These are phyloP conservation scores for Hypomecis atomaria DNA, from an alignment of 2,888 invertebrate genomes.

Conservation along the genomic window DNA sequence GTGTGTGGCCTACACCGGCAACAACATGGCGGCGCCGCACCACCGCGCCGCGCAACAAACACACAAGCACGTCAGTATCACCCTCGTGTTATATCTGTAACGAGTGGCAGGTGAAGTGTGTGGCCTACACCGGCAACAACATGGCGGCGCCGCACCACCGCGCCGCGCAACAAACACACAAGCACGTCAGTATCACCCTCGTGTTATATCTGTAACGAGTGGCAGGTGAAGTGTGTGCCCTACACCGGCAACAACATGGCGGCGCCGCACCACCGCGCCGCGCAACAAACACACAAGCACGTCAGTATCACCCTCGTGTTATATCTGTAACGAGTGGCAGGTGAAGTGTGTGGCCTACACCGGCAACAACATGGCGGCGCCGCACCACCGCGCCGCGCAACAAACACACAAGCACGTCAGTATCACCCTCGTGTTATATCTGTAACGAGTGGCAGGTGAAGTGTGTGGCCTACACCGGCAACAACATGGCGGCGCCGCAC, in stretches of 20 bases:
- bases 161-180: conserved; percentile 35
- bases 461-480: conserved; percentile 99
- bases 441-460: conserved; percentile 99
- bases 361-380: conserved; percentile 96
- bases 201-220: no score
- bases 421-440: no score
- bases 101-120: conserved; percentile 98
- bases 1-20: conserved; percentile 99
- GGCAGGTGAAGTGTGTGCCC: conserved; percentile 98
- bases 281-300: conserved; percentile 44
- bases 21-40: conserved; percentile 92
- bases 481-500: conserved; percentile 92
- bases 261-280: conserved; percentile 53
- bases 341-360: conserved; percentile 99
- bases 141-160: conserved; percentile 86
- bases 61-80: conserved; percentile 53
- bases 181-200: no score
- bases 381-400: conserved; percentile 47
- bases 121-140: conserved; percentile 99
- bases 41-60: conserved; percentile 39
- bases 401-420: conserved; percentile 49
- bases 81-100: no score
- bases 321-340: conserved; percentile 99
- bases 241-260: conserved; percentile 99
- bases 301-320: no score